Conservation (phyloP, 2,888 invertebrate species). For the Cerceris rybyensis region DNA sequence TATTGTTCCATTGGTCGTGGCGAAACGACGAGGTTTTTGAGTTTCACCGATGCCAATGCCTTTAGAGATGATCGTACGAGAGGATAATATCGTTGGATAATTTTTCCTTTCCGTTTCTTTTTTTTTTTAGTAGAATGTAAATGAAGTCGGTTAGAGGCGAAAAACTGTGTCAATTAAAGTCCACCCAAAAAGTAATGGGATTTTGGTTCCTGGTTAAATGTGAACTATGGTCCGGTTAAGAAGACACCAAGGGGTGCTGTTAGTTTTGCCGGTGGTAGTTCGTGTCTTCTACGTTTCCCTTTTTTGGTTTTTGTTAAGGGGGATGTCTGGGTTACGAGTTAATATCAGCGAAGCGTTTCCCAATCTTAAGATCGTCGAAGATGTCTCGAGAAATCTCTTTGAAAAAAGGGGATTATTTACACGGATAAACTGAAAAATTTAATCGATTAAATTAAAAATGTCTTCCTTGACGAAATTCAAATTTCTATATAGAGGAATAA, state of each 20-base stretch:
- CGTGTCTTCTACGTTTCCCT: conserved; percentile 15
- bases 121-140: conserved; percentile 35
- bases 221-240: conserved; percentile 25
- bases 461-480: no score
- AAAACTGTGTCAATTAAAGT: conserved; percentile 65
- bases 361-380: neutral
- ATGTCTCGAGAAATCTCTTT: no score
- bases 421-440: no score
- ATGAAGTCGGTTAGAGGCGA: conserved; percentile 59
- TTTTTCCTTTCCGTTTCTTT: neutral
- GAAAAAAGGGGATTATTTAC: no score
- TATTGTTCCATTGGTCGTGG: conserved; percentile 48
- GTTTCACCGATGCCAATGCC: neutral
- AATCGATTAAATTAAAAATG: no score
- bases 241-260: conserved; percentile 20
- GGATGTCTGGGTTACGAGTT: conserved; percentile 19
- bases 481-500: no score
- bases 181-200: conserved; percentile 61
- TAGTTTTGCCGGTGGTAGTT: conserved; percentile 18
- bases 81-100: conserved; percentile 7
- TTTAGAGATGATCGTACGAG: neutral
- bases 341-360: conserved; percentile 41
- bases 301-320: no score
- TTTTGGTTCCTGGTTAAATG: conserved; percentile 36
- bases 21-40: conserved; percentile 4